Conservation (phyloP, 1,140 invertebrate species). For the Octopus sinensis region DNA sequence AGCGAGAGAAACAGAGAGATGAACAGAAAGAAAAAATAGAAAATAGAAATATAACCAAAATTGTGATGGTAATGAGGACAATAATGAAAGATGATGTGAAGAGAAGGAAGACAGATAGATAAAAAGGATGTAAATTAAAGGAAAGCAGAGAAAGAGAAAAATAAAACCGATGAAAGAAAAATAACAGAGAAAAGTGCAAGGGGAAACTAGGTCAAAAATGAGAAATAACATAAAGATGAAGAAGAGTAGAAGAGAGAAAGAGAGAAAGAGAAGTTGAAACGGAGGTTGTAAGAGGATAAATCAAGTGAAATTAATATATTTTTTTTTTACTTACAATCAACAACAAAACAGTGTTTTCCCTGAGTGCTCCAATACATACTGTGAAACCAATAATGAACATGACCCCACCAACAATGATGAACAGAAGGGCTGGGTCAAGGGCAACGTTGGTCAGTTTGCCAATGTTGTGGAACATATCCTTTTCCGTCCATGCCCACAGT, state of each 20-base stretch:
- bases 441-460: conserved; percentile 79
- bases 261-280: not conserved
- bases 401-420: conserved; percentile 85
- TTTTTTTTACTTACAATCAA: conserved; percentile 60
- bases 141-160: not conserved
- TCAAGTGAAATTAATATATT: no score
- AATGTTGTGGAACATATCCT: conserved; percentile 92
- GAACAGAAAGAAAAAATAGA: not conserved
- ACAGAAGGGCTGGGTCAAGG: conserved; percentile 90
- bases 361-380: conserved; percentile 91
- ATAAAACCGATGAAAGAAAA: not conserved
- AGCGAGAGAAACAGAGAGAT: not conserved
- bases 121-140: not conserved
- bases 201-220: not conserved
- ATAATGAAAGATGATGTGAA: not conserved
- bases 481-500: conserved; percentile 95
- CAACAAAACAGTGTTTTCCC: conserved; percentile 71
- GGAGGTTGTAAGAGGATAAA: not conserved
- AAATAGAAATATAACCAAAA: not conserved
- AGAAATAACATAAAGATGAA: not conserved
- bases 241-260: not conserved
- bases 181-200: not conserved
- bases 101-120: no score
- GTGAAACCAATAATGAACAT: conserved; percentile 90
- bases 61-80: not conserved